These are phyloP conservation scores for Muntiacus reevesi DNA, from an alignment of 2,113 vertebrate genomes.

Conservation along the genomic window DNA sequence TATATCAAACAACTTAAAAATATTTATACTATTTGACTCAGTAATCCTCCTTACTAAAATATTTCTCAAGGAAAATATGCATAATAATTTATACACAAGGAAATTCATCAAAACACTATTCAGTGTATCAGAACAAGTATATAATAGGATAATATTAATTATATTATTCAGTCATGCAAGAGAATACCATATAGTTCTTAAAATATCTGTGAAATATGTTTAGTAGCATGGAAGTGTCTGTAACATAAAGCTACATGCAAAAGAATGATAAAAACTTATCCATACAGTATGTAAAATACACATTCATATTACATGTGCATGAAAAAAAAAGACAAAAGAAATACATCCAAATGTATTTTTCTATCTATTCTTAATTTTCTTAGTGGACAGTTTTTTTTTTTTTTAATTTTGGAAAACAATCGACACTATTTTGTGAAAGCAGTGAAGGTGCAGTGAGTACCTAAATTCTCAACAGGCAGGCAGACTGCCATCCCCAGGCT, in stretches of 20 bases:
- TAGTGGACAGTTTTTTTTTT: neutral
- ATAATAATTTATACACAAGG: neutral
- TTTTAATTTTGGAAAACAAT: neutral
- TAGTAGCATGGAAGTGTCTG: neutral
- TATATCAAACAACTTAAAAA: neutral
- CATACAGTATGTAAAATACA: neutral
- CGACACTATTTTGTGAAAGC: neutral
- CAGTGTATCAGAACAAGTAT: neutral
- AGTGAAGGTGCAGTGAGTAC: neutral
- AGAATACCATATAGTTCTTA: neutral
- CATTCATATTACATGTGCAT: neutral
- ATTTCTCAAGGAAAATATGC: neutral
- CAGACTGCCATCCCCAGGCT: fast-evolving
- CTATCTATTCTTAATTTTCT: neutral
- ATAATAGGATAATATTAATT: neutral
- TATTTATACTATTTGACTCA: neutral
- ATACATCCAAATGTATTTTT: neutral
- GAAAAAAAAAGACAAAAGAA: neutral
- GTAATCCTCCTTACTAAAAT: neutral
- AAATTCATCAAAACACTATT: neutral
- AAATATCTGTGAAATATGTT: neutral
- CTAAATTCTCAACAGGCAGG: neutral
- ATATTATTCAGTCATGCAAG: neutral
- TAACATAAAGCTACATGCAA: neutral
- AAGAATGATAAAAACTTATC: neutral